These are phyloP conservation scores for Cardiocondyla obscurior DNA, from an alignment of 1,140 invertebrate species.

Conservation along the genomic window DNA sequence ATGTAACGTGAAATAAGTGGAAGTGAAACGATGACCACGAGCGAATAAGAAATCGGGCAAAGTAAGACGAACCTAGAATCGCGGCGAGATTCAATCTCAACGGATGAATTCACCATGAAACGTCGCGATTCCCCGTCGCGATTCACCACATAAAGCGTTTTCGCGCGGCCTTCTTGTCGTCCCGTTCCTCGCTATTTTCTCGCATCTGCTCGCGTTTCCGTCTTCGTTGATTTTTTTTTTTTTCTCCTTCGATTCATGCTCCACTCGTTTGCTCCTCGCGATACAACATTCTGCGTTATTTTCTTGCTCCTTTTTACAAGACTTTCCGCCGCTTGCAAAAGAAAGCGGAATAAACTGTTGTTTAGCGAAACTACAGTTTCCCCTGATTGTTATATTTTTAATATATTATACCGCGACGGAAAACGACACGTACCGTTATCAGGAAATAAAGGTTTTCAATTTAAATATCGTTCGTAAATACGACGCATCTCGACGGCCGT, in stretches of 20 bases:
- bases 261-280: background rate
- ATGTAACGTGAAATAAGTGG: slow-evolving; percentile 27
- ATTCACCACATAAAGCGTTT: slow-evolving; percentile 41
- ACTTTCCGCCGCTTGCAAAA: background rate
- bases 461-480: slow-evolving; percentile 31
- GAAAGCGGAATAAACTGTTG: background rate
- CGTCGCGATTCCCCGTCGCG: slow-evolving; percentile 44
- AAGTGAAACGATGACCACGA: slow-evolving; percentile 15
- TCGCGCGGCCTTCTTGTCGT: background rate
- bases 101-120: slow-evolving; percentile 67
- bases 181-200: slow-evolving; percentile 19
- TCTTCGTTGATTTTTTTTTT: slow-evolving; percentile 20
- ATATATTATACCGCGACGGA: background rate
- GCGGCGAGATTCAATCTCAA: slow-evolving; percentile 54
- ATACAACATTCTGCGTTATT: background rate
- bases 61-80: slow-evolving; percentile 44
- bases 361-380: background rate
- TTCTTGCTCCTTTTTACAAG: background rate
- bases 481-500: background rate
- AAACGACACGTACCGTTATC: background rate
- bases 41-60: slow-evolving; percentile 29
- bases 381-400: background rate
- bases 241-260: background rate
- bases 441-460: slow-evolving; percentile 4
- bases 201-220: background rate